A percentile compares a stretch with the other conserved stretches of the same genome.
These are phyloP conservation scores for Pseudomyrmex cubaensis DNA, from an alignment of 1,140 invertebrate genomes.

Conservation along the genomic window DNA sequence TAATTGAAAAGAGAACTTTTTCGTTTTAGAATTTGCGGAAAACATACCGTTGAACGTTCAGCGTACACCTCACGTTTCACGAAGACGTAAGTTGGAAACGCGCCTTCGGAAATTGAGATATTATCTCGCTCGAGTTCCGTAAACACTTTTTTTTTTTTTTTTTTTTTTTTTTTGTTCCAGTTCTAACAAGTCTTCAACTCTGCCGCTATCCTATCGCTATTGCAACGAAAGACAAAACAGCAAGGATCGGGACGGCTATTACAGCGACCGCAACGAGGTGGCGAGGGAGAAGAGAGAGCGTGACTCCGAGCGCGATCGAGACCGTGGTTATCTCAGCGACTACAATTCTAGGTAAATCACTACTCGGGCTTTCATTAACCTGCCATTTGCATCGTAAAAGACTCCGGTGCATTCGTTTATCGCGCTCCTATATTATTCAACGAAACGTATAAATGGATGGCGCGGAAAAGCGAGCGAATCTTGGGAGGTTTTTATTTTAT, in stretches of 20 bases:
- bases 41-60: constrained; percentile 92
- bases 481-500: too few species aligned
- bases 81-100: constrained; percentile 89
- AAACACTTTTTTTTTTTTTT: too few species aligned
- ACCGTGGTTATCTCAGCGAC: constrained; percentile 93
- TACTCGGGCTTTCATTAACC: not conserved
- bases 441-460: not conserved
- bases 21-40: constrained; percentile 91
- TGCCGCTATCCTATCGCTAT: constrained; percentile 88
- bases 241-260: constrained; percentile 92
- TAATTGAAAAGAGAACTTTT: not conserved
- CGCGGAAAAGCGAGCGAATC: not conserved
- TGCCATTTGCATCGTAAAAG: not conserved
- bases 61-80: constrained; percentile 92
- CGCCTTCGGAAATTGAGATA: not conserved
- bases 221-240: constrained; percentile 87
- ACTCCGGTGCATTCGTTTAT: not conserved
- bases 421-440: not conserved
- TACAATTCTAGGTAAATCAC: constrained; percentile 91
- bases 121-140: not conserved
- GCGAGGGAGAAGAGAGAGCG: constrained; percentile 89
- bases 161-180: constrained; percentile 71
- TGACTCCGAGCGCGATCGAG: constrained; percentile 87
- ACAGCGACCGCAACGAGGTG: constrained; percentile 94
- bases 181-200: constrained; percentile 90